Percentiles rank a stretch among this genome's conserved stretches.
phyloP scores from a whole-genome alignment of 2,888 invertebrate genomes.

The Callosobruchus maculatus region DNA sequence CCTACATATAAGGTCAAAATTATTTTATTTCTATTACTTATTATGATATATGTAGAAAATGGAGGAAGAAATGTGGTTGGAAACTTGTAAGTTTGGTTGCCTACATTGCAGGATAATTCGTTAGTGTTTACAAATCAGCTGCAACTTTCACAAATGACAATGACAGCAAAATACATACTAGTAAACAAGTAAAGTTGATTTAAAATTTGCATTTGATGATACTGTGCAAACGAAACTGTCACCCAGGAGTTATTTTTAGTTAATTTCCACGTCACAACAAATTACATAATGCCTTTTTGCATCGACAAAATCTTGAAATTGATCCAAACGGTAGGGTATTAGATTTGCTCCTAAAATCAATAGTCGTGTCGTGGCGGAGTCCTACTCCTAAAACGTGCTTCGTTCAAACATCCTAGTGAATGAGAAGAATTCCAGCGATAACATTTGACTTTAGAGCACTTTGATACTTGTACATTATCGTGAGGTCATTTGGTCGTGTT shows the following conservation, averaged over 20 bases:
- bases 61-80: not conserved
- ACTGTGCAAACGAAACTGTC: not conserved
- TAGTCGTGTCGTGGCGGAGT: not conserved
- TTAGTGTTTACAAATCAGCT: not conserved
- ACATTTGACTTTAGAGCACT: not conserved
- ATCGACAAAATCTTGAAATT: not conserved
- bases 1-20: no score
- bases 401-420: not conserved
- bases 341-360: not conserved
- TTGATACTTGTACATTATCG: not conserved
- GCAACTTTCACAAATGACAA: no score
- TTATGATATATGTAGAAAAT: not conserved
- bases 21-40: no score
- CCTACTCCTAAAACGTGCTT: not conserved
- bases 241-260: not conserved
- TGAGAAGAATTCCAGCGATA: not conserved
- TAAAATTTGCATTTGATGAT: not conserved
- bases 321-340: not conserved
- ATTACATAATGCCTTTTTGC: not conserved
- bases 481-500: not conserved
- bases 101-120: not conserved
- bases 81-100: not conserved
- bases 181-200: not conserved
- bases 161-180: not conserved
- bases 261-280: not conserved